These are phyloP conservation scores for Neogobius melanostomus DNA, from an alignment of 2,113 vertebrate species.

Conservation along the genomic window DNA sequence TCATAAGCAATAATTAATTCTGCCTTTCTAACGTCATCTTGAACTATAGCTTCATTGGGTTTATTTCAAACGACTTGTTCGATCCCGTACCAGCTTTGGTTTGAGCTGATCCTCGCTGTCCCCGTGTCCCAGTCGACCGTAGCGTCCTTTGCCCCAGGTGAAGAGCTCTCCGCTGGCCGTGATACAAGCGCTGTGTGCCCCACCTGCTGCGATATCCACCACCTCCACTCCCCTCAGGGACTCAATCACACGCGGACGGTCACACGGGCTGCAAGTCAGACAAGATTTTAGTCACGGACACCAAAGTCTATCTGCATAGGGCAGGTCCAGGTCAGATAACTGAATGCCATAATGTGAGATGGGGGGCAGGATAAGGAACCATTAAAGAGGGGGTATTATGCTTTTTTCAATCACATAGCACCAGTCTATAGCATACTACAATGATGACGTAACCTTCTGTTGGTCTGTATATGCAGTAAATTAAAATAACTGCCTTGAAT, in stretches of 20 bases:
- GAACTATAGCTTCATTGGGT: no score
- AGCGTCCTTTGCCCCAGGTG: conserved; percentile 97
- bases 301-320: neutral
- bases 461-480: no score
- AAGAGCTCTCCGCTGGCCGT: conserved; percentile 95
- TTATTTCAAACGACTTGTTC: neutral
- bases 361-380: no score
- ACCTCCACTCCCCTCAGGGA: conserved; percentile 94
- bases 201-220: conserved; percentile 93
- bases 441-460: no score
- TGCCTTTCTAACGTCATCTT: no score
- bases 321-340: neutral
- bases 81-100: conserved; percentile 86
- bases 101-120: conserved; percentile 98
- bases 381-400: no score
- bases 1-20: no score
- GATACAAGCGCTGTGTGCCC: conserved; percentile 96
- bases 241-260: conserved; percentile 95
- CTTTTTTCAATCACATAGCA: no score
- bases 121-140: conserved; percentile 93
- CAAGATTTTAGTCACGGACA: neutral
- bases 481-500: no score
- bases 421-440: no score
- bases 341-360: neutral
- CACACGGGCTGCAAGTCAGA: conserved; percentile 84